Percentiles rank a stretch among this genome's conserved stretches.
Conservation (phyloP, 2,888 invertebrate species). For the Dyspetes luteomarginatus region DNA sequence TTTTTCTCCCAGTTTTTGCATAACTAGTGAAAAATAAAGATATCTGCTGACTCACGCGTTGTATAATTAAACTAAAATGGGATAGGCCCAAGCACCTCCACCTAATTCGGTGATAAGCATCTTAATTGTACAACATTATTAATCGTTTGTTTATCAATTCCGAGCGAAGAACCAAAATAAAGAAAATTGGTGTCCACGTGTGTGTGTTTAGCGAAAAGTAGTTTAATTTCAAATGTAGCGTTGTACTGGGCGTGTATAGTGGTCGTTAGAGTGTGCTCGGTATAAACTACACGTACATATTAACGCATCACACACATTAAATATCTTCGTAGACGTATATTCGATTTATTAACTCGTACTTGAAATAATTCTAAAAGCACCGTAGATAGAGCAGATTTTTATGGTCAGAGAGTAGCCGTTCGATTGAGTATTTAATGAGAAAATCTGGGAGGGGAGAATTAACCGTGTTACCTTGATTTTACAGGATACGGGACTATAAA, state of each 20-base stretch:
- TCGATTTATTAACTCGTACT: slow-evolving; percentile 36
- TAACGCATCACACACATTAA: slow-evolving; percentile 6
- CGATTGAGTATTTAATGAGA: slow-evolving; percentile 41
- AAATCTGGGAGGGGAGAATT: slow-evolving; percentile 45
- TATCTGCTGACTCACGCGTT: no score
- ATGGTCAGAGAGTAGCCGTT: slow-evolving; percentile 54
- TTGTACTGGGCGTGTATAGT: slow-evolving; percentile 46
- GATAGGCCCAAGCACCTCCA: no score
- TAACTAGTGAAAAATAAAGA: no score
- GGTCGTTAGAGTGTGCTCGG: slow-evolving; percentile 35
- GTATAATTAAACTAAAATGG: no score
- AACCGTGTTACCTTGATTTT: slow-evolving; percentile 69
- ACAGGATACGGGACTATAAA: slow-evolving; percentile 65
- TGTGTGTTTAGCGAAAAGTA: slow-evolving; percentile 54
- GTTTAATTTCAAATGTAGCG: slow-evolving; percentile 46
- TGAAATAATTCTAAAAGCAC: slow-evolving; percentile 46
- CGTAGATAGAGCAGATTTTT: slow-evolving; percentile 51
- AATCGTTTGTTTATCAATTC: no score
- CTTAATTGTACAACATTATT: no score
- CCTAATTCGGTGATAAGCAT: no score
- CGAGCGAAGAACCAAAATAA: no score
- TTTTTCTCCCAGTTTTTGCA: no score
- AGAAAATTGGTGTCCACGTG: slow-evolving; percentile 17
- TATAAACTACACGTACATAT: slow-evolving; percentile 34
- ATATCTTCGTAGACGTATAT: slow-evolving; percentile 20